These are phyloP conservation scores for Himantopus leucocephalus DNA, from an alignment of 2,113 vertebrate genomes.

Conservation along the genomic window DNA sequence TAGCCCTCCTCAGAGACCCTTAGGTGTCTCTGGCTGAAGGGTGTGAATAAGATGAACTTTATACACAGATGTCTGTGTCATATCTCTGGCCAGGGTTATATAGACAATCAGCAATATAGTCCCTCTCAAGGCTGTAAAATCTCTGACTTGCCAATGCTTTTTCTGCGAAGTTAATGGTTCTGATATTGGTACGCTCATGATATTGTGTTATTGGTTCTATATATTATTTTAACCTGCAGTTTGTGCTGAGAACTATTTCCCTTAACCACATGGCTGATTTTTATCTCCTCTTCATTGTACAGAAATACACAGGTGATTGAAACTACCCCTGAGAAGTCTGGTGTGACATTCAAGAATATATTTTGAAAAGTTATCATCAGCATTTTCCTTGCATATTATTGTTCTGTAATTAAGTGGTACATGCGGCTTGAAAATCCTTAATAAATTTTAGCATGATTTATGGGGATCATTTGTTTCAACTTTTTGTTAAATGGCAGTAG, in stretches of 20 bases:
- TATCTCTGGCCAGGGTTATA: neutral
- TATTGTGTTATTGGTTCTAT: neutral
- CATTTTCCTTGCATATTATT: neutral
- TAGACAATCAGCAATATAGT: neutral
- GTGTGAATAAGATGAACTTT: neutral
- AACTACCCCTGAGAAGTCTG: neutral
- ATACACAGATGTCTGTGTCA: no score
- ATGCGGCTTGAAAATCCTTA: neutral
- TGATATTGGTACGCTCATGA: neutral
- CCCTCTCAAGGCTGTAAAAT: neutral
- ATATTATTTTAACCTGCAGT: neutral
- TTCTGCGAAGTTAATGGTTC: neutral
- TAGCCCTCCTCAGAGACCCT: neutral
- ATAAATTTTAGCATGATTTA: constrained; percentile 60
- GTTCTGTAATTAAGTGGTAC: constrained; percentile 11
- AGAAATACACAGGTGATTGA: neutral
- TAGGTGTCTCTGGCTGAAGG: neutral
- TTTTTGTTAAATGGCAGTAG: constrained; percentile 60
- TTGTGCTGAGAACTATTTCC: neutral
- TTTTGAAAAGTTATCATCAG: neutral
- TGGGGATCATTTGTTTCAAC: constrained; percentile 58
- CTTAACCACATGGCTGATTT: neutral
- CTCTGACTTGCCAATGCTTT: neutral
- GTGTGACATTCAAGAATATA: neutral
- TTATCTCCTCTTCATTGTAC: neutral